Evolutionary conservation across 1,140 invertebrate genomes (phyloP).

Genomic region (Drosophila parvula): DNA sequence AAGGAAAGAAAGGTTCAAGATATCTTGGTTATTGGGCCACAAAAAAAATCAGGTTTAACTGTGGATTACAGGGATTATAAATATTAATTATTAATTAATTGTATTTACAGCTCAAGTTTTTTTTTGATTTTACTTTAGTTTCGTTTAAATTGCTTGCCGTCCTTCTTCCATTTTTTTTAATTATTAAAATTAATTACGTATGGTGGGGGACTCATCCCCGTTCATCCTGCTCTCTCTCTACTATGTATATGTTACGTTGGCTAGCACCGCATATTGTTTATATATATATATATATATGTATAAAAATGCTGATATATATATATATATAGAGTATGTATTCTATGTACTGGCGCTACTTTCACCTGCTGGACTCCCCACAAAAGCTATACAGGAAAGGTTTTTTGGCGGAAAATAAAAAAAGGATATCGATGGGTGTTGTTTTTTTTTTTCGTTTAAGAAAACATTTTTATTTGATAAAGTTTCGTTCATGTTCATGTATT

Average conservation of each 20-base stretch:
- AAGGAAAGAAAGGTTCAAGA: background rate
- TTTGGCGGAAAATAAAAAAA: conserved; percentile 53
- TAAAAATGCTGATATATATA: conserved; percentile 61
- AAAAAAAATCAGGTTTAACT: conserved; percentile 27
- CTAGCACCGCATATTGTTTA: conserved; percentile 74
- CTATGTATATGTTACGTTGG: conserved; percentile 52
- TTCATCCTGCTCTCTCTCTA: conserved; percentile 52
- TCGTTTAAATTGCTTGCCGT: conserved; percentile 5
- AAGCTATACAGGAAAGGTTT: conserved; percentile 32
- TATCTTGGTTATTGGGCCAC: conserved; percentile 1
- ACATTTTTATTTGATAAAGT: conserved; percentile 80
- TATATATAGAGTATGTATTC: background rate
- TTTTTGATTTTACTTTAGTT: conserved; percentile 32
- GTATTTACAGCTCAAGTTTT: conserved; percentile 49
- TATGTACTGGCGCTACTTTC: background rate
- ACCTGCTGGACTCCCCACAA: conserved; percentile 4
- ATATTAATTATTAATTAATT: background rate
- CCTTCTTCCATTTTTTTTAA: background rate
- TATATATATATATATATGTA: conserved; percentile 41
- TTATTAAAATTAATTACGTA: conserved; percentile 77
- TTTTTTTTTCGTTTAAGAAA: conserved; percentile 73
- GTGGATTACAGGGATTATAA: conserved; percentile 52
- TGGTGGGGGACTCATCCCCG: conserved; percentile 17
- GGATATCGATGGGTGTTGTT: conserved; percentile 58
- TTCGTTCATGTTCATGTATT: conserved; percentile 77